Base-by-base conservation (phyloP, 2,113 vertebrate species). In the Hippocampus zosterae region DNA sequence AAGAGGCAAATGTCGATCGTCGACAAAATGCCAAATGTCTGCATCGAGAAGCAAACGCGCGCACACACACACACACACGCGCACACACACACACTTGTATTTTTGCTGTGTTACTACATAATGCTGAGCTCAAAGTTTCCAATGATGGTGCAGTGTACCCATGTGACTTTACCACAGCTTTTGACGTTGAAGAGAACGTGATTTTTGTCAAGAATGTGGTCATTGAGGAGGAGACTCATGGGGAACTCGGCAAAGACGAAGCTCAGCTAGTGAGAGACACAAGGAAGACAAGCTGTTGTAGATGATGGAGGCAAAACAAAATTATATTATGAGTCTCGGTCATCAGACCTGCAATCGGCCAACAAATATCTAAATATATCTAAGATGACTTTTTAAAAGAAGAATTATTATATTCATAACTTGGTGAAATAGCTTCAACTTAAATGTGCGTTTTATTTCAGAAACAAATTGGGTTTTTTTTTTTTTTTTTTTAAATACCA, bases 211-310 rank as follows among this genome's bases (percentile, higher is more conserved):
- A 87, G 91, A 65, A 99, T 86, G 82, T 92, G 89, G 2, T 33
- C 2, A 46, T 96, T 92, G 81, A 99, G 93, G 88, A 98, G 94
- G 81, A 96, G 91, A 60, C 91, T 41, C 92, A 94, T 95, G 71
- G 97, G 97, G 81, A 98, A 90, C 90, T 99, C 92, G 0, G 96
- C 95, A 0, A 94, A 95, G 66, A 96, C 93, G 0, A 98, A 95
- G 73, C 96, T 96, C 78, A 99, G 80, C 97, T 99, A 73, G 60
- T 69, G 61, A 63, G 44, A 74, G 68, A 81, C 15, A 79, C 65
- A 79, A 59, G 69, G 7, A 63, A 66, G 18, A 69, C 8, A 61
- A 40, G 16, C 46, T 46, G 2, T 56, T 69, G 48, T 52, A 23
- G 10, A 57, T 57, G 11, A 57, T 15, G 10, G 55, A 15, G 15